Evolutionary conservation across 2,888 invertebrate species (phyloP).

Genomic region (Hirtodrosophila histrioides): DNA sequence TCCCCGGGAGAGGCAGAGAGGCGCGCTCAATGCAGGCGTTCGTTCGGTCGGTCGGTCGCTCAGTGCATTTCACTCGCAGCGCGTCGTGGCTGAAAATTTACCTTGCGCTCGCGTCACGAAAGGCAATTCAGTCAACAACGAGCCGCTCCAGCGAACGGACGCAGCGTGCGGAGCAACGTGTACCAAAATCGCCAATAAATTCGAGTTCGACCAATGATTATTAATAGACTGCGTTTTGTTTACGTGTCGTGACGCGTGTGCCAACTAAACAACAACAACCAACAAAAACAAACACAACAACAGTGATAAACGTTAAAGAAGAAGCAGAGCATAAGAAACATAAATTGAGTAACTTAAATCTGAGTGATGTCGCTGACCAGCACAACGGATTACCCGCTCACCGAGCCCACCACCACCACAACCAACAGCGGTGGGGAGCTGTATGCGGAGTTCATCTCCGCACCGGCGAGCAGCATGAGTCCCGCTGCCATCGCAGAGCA

Average conservation of each 20-base stretch:
- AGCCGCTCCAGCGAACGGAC: constrained; percentile 69
- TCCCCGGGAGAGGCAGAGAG: constrained; percentile 20
- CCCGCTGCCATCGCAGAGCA: constrained; percentile 77
- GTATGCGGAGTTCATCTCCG: constrained; percentile 68
- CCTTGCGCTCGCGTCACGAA: constrained; percentile 31
- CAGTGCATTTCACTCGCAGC: constrained; percentile 33
- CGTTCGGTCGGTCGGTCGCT: constrained; percentile 18
- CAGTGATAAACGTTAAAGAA: constrained; percentile 29
- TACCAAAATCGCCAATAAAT: constrained; percentile 4
- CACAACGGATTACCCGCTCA: constrained; percentile 59
- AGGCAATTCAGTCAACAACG: constrained; percentile 63
- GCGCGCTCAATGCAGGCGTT: constrained; percentile 35
- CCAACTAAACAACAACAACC: constrained; percentile 15
- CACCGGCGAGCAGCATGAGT: constrained; percentile 76
- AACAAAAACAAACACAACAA: constrained; percentile 7
- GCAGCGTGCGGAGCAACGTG: constrained; percentile 36
- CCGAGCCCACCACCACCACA: constrained; percentile 43
- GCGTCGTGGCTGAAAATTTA: constrained; percentile 7
- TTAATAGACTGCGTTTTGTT: constrained; percentile 63
- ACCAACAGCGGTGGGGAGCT: constrained; percentile 31
- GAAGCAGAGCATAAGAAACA: constrained; percentile 19
- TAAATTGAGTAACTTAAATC: too few relatives aligned
- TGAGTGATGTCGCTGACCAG: constrained; percentile 41
- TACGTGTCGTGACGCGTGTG: constrained; percentile 67
- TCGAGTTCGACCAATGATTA: constrained; percentile 49